A percentile compares a stretch with the other conserved stretches of the same genome.
Conservation (phyloP, 2,888 invertebrate genomes). For the Drosophila vallismaia region DNA sequence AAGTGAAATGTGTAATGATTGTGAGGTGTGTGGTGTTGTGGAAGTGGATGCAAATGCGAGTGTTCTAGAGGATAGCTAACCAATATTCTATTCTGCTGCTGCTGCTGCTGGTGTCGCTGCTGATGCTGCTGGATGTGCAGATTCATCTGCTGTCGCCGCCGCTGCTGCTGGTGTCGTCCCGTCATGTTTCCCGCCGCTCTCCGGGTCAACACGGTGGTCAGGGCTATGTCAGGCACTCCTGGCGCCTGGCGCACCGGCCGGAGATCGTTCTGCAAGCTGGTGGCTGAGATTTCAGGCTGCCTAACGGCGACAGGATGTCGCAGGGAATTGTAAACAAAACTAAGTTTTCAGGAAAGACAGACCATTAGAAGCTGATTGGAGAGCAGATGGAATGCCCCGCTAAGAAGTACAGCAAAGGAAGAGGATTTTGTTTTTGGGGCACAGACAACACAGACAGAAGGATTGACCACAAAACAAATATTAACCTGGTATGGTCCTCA, state of each 20-base stretch:
- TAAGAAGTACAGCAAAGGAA: background rate
- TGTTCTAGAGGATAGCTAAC: constrained; percentile 46
- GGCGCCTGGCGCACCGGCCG: constrained; percentile 67
- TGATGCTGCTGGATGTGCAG: constrained; percentile 40
- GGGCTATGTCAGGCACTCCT: constrained; percentile 44
- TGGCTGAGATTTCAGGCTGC: constrained; percentile 57
- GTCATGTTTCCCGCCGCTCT: constrained; percentile 63
- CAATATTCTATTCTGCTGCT: constrained; percentile 41
- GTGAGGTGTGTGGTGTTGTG: constrained; percentile 3
- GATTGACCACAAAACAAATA: constrained; percentile 29
- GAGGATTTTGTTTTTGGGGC: background rate
- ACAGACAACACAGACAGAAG: constrained; percentile 18
- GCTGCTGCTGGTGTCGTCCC: constrained; percentile 45
- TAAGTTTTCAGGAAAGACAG: constrained; percentile 51
- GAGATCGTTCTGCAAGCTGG: constrained; percentile 71
- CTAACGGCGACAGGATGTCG: constrained; percentile 57
- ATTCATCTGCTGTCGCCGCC: constrained; percentile 40
- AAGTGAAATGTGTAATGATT: constrained; percentile 29
- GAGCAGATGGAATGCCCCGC: constrained; percentile 3
- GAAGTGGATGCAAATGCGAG: constrained; percentile 1
- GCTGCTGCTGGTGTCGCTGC: constrained; percentile 38
- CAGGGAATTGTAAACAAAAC: constrained; percentile 79
- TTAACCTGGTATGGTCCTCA: constrained; percentile 63
- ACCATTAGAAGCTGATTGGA: constrained; percentile 10
- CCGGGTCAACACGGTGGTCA: constrained; percentile 54